Evolutionary conservation across 2,888 invertebrate genomes (phyloP).

Genomic region (Spilarctia lutea): DNA sequence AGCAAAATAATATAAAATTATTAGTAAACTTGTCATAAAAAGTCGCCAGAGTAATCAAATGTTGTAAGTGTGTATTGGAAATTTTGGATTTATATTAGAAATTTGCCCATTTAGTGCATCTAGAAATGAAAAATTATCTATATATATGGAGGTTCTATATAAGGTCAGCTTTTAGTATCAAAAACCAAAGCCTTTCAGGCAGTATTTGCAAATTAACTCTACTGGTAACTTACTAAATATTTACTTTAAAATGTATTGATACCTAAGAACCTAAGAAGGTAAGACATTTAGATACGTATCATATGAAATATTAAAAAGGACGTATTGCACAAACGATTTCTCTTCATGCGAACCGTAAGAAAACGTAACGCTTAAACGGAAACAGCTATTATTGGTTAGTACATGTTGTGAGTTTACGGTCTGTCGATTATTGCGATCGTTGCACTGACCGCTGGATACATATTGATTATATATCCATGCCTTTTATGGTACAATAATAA

Average conservation of each 20-base stretch:
- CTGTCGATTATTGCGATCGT: conserved; percentile 64
- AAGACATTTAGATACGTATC: no score
- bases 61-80: no score
- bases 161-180: background rate
- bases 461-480: conserved; percentile 39
- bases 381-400: conserved; percentile 60
- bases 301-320: background rate
- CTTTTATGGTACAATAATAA: conserved; percentile 30
- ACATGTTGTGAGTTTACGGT: conserved; percentile 65
- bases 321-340: conserved; percentile 32
- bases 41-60: no score
- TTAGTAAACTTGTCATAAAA: no score
- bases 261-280: no score
- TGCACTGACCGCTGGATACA: conserved; percentile 57
- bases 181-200: background rate
- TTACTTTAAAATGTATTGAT: no score
- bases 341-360: conserved; percentile 38
- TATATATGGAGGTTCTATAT: no score
- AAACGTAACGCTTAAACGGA: conserved; percentile 58
- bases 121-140: no score
- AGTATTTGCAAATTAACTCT: no score
- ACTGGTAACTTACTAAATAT: no score
- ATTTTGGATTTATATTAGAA: no score
- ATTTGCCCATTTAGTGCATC: background rate
- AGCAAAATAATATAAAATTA: no score